A percentile compares a stretch with the other conserved stretches of the same genome.
phyloP scores from a whole-genome alignment of 2,888 invertebrate species.

The Cataglyphis rosenhaueri region DNA sequence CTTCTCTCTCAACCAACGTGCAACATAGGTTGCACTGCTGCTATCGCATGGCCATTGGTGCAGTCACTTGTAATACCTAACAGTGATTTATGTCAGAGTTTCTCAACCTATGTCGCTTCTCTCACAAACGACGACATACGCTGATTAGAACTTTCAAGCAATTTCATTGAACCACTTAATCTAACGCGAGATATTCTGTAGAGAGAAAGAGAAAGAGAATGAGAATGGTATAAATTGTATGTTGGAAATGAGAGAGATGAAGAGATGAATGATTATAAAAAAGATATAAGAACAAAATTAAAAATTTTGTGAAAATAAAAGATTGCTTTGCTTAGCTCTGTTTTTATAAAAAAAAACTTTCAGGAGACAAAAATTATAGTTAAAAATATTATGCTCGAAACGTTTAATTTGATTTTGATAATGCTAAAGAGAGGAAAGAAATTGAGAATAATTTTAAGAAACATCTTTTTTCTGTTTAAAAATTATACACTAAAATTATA shows the following conservation, averaged over 20 bases:
- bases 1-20: slow-evolving; percentile 51
- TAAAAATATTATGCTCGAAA: neutral
- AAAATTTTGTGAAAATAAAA: neutral
- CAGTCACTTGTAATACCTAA: slow-evolving; percentile 49
- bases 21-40: slow-evolving; percentile 23
- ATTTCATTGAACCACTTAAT: slow-evolving; percentile 18
- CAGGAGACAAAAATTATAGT: neutral
- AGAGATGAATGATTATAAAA: too few relatives aligned
- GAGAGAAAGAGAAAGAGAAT: neutral
- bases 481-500: neutral
- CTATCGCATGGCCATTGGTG: slow-evolving; percentile 40
- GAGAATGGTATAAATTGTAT: slow-evolving; percentile 4
- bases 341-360: neutral
- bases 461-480: neutral
- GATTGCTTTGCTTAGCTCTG: neutral
- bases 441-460: neutral
- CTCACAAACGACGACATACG: neutral
- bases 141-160: slow-evolving; percentile 37
- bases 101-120: slow-evolving; percentile 51
- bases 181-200: neutral
- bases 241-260: neutral
- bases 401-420: neutral
- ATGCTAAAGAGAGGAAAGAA: neutral
- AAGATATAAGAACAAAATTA: neutral
- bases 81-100: slow-evolving; percentile 55